Conservation (phyloP, 2,797 vertebrate species). For the Spatula clypeata region DNA sequence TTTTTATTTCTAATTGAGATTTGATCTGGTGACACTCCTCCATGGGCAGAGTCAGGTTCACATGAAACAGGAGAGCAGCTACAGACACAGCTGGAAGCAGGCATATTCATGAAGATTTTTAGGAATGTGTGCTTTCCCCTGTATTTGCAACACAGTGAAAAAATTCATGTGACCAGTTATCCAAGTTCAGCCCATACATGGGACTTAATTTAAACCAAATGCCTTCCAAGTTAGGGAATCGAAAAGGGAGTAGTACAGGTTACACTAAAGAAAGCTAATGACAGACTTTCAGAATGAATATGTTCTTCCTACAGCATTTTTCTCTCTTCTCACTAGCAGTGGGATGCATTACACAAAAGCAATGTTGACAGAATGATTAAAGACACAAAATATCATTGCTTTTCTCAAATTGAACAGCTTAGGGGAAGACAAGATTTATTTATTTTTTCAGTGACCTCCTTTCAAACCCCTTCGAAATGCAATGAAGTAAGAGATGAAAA, state of each 20-base stretch:
- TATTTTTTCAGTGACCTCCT: not conserved
- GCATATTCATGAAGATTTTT: not conserved
- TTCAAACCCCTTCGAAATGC: not conserved
- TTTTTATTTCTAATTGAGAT: conserved; percentile 1
- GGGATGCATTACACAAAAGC: not conserved
- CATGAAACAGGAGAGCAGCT: not conserved
- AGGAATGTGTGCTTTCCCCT: not conserved
- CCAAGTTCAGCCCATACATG: not conserved
- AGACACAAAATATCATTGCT: not conserved
- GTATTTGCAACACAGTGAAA: not conserved
- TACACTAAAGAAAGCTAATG: not conserved
- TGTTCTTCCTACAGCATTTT: not conserved
- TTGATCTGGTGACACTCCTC: not conserved
- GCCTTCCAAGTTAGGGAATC: not conserved
- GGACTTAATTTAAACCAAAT: not conserved
- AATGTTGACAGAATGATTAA: not conserved
- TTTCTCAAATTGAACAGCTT: not conserved
- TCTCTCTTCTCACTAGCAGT: not conserved
- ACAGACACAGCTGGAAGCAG: not conserved
- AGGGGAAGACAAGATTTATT: not conserved
- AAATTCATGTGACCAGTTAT: not conserved
- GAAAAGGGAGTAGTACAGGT: not conserved
- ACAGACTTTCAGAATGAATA: not conserved
- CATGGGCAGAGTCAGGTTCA: not conserved
- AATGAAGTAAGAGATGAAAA: not conserved